Conservation (phyloP, 2,888 invertebrate species). For the Mechanitis messenoides region DNA sequence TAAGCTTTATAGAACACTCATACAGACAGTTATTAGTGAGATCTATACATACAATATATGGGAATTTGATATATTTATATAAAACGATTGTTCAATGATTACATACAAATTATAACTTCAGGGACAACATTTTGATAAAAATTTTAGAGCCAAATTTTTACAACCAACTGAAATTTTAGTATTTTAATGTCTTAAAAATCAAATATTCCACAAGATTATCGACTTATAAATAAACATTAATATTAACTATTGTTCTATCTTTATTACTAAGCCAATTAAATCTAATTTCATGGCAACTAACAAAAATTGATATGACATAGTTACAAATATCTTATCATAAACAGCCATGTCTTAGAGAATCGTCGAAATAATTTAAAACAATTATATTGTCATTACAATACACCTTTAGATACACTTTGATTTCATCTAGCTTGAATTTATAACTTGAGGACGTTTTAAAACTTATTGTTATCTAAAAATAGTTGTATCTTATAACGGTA, state of each 20-base stretch:
- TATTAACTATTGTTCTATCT: too few species aligned
- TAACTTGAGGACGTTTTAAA: neutral
- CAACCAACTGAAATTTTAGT: too few species aligned
- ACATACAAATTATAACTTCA: neutral
- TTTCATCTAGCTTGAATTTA: constrained; percentile 56
- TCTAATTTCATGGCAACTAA: neutral
- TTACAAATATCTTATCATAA: neutral
- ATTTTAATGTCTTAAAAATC: too few species aligned
- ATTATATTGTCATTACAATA: constrained; percentile 66
- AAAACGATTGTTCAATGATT: neutral
- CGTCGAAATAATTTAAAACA: constrained; percentile 36
- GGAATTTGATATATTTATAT: neutral
- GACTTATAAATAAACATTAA: too few species aligned
- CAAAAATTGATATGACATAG: constrained; percentile 1
- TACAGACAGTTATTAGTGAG: constrained; percentile 16
- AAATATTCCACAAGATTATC: too few species aligned
- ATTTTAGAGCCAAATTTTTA: neutral
- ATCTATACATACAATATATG: constrained; percentile 9
- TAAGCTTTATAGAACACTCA: constrained; percentile 9
- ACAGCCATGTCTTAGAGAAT: constrained; percentile 3
- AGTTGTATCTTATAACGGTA: neutral
- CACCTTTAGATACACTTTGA: constrained; percentile 69
- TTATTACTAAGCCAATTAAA: neutral
- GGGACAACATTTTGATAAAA: neutral
- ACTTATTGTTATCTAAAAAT: neutral